Percentiles rank a stretch among this genome's conserved stretches.
These are phyloP conservation scores for Tetragonula carbonaria DNA, from an alignment of 2,888 invertebrate genomes.

Conservation along the genomic window DNA sequence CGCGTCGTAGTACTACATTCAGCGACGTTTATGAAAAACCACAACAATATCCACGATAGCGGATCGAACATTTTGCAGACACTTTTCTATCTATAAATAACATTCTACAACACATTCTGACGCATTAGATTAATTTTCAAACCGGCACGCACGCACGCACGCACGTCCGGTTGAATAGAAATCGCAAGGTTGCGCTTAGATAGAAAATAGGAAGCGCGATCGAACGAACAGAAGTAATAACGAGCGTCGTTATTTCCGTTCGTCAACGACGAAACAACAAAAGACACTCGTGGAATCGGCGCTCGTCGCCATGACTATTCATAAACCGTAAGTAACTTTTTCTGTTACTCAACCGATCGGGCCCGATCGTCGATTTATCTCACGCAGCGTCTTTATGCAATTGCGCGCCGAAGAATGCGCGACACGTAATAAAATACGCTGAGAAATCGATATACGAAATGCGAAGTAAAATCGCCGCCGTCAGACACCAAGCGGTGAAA, in stretches of 20 bases:
- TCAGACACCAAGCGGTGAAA: conserved; percentile 33
- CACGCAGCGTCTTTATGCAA: conserved; percentile 59
- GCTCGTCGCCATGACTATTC: conserved; percentile 45
- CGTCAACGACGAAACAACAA: not conserved
- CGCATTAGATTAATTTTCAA: not conserved
- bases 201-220: conserved; percentile 43
- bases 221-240: conserved; percentile 25
- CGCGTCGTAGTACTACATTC: no score
- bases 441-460: conserved; percentile 52
- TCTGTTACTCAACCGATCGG: conserved; percentile 51
- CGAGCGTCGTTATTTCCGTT: conserved; percentile 42
- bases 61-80: not conserved
- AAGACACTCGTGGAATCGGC: not conserved
- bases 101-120: not conserved
- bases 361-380: conserved; percentile 53
- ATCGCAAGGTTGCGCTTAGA: conserved; percentile 11
- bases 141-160: not conserved
- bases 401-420: conserved; percentile 51
- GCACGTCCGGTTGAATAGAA: conserved; percentile 1
- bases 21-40: no score
- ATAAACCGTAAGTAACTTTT: conserved; percentile 32
- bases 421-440: conserved; percentile 50
- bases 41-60: not conserved
- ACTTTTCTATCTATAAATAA: not conserved
- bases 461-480: conserved; percentile 19